Evolutionary conservation across 30 jellyfish, hydroid and myxozoan genomes (phyloP), one percentile per base, ranked within the genome.

Genomic region (Phacellophora camtschatica): DNA sequence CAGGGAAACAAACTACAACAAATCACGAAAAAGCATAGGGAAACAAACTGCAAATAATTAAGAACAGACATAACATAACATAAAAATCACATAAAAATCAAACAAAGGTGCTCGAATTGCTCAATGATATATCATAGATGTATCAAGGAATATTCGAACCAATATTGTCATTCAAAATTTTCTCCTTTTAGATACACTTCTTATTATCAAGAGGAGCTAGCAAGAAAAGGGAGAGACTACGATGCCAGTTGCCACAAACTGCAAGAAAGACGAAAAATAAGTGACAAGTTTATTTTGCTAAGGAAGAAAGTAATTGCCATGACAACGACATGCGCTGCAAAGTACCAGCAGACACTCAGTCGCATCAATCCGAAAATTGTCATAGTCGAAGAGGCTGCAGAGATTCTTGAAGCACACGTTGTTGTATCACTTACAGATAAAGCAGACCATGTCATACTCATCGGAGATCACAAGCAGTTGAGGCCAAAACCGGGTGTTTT

Each of bases 381-480:
- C 22, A 67, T 88, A 57, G 56, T 81, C 11, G 97, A 88, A 61
- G 97, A 88, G 66, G 97, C 97, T 16, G 97, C 97, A 23, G 97
- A 88, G 49, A 91, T 88, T 16, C 78, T 88, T 20, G 97, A 88
- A 50, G 97, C 97, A 1, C 93, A 88, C 64, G 79, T 88, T 19
- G 54, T 88, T n/a, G 66, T 82, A 33, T 81, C 89, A 5, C 66
- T 88, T 34, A 42, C 80, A 7, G 61, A 59, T 13, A 69, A 73
- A 23, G 78, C 88, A n/a, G 77, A 88, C 49, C 95, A 88, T 48
- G 78, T 73, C 39, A 74, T 88, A 31, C 87, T 88, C 5, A 81
- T 88, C 74, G 97, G 97, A 9, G 97, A 88, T 74, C 97, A 88
- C 84, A 79, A 88, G 65, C 97, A 88, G 37, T 64, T 88, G 27